A percentile compares a stretch with the other conserved stretches of the same genome.
Conservation (phyloP, 2,113 vertebrate species). For the Verasper variegatus region DNA sequence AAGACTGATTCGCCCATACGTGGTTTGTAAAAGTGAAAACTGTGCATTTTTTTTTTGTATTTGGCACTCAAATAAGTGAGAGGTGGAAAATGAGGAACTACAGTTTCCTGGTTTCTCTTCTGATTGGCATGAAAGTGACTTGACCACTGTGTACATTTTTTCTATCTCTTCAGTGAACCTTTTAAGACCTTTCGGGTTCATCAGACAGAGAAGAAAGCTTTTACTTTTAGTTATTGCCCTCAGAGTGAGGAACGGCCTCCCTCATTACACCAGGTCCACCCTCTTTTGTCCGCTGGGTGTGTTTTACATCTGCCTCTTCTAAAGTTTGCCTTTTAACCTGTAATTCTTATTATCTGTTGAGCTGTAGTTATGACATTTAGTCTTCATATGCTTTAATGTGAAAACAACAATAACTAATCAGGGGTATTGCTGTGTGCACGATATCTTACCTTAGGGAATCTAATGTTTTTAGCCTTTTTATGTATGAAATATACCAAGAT, state of each 20-base stretch:
- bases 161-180: conserved; percentile 20
- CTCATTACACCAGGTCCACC: conserved; percentile 34
- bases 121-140: not conserved
- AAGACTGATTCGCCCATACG: conserved; percentile 11
- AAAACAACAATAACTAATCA: too few species aligned
- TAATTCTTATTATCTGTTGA: not conserved
- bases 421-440: too few species aligned
- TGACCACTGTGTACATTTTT: not conserved
- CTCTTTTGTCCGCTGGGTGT: not conserved
- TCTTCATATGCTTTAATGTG: too few species aligned
- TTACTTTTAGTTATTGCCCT: not conserved
- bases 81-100: conserved; percentile 26
- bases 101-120: not conserved
- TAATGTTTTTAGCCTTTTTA: too few species aligned
- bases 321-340: not conserved
- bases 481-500: too few species aligned
- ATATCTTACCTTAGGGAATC: too few species aligned
- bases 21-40: conserved; percentile 22
- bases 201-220: conserved; percentile 24
- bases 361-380: too few species aligned
- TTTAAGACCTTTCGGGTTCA: conserved; percentile 19
- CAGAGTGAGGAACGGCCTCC: conserved; percentile 30
- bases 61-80: conserved; percentile 4
- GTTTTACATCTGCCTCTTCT: not conserved
- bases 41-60: conserved; percentile 14